Percentiles rank a stretch among this genome's conserved stretches.
Conservation (phyloP, 2,888 invertebrate species). For the Dilophus febrilis region DNA sequence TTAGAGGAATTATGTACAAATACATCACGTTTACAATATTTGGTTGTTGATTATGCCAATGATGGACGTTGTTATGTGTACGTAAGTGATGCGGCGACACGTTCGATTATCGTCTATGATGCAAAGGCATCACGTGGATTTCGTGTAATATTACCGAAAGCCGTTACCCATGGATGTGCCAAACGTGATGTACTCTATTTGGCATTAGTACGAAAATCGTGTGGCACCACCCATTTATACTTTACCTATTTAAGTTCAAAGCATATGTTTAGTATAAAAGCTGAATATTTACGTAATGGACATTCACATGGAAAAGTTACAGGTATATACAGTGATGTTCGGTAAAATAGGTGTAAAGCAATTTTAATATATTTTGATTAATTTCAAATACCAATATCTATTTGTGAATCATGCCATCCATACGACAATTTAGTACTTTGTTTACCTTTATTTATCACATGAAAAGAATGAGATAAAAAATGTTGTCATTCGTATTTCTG, state of each 20-base stretch:
- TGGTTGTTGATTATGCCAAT: conserved; percentile 46
- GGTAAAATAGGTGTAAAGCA: too few relatives aligned
- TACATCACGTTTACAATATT: conserved; percentile 47
- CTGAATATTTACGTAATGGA: conserved; percentile 41
- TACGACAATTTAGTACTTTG: too few relatives aligned
- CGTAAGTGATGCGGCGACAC: conserved; percentile 50
- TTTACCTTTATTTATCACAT: too few relatives aligned
- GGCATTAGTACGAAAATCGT: conserved; percentile 38
- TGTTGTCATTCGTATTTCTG: too few relatives aligned
- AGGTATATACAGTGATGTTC: conserved; percentile 24
- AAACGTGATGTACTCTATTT: conserved; percentile 48
- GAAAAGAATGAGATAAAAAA: too few relatives aligned
- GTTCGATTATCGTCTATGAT: conserved; percentile 50
- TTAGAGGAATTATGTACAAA: conserved; percentile 38
- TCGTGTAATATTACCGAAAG: conserved; percentile 43
- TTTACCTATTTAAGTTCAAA: conserved; percentile 46
- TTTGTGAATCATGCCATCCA: too few relatives aligned
- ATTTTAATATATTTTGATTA: too few relatives aligned
- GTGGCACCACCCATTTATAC: conserved; percentile 39
- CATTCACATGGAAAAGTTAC: conserved; percentile 34
- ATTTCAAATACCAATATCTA: too few relatives aligned
- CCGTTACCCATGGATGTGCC: conserved; percentile 32
- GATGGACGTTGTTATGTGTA: conserved; percentile 43
- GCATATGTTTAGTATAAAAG: conserved; percentile 44
- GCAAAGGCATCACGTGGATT: conserved; percentile 42